Evolutionary conservation across 1,140 invertebrate genomes (phyloP).

Genomic region (Drosophila lacertosa): DNA sequence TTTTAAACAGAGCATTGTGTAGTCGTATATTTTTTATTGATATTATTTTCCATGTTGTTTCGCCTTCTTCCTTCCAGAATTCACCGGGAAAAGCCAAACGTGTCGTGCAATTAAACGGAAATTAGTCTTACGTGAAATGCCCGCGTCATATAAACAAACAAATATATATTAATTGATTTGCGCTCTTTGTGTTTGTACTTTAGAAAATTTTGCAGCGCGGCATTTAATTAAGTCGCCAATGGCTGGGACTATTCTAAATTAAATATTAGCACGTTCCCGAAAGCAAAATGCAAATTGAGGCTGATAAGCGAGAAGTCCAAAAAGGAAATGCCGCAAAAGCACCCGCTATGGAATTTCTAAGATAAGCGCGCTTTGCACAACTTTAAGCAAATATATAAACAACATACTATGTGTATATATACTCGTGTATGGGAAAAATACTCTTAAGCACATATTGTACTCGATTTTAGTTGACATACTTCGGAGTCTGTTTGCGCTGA

Average conservation of each 20-base stretch:
- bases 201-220: not conserved
- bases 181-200: not conserved
- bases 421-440: constrained; percentile 4
- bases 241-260: constrained; percentile 4
- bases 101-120: constrained; percentile 22
- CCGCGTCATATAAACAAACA: not conserved
- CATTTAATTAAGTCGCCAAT: constrained; percentile 33
- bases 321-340: constrained; percentile 19
- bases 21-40: too few relatives aligned
- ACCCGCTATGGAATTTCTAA: constrained; percentile 8
- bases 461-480: constrained; percentile 19
- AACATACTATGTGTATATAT: too few relatives aligned
- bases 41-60: too few relatives aligned
- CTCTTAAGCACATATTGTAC: constrained; percentile 10
- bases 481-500: constrained; percentile 5
- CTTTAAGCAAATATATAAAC: constrained; percentile 9
- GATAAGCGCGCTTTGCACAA: constrained; percentile 29
- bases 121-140: constrained; percentile 2
- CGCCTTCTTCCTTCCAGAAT: not conserved
- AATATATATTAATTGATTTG: not conserved
- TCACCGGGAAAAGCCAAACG: constrained; percentile 1
- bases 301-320: constrained; percentile 19
- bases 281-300: constrained; percentile 35
- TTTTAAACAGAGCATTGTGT: too few relatives aligned
- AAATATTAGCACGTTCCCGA: constrained; percentile 36